These are phyloP conservation scores for Drosophila suzukii DNA, from an alignment of 1,140 invertebrate genomes.

Conservation along the genomic window DNA sequence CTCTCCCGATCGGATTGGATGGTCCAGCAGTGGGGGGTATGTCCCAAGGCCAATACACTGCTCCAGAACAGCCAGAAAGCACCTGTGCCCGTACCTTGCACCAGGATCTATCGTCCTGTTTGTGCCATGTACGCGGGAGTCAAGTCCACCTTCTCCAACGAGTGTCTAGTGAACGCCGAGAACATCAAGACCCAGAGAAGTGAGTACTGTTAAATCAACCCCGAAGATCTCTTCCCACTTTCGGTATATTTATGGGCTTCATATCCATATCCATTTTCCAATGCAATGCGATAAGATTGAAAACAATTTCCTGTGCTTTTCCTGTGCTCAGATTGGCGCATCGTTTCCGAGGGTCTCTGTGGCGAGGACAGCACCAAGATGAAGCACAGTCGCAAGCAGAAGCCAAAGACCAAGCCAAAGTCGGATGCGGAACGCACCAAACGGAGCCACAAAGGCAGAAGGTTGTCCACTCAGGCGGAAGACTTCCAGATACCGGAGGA, in stretches of 20 bases:
- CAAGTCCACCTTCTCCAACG: slow-evolving; percentile 77
- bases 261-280: neutral
- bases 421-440: slow-evolving; percentile 56
- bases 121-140: slow-evolving; percentile 72
- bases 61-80: slow-evolving; percentile 19
- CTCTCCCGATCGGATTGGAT: slow-evolving; percentile 51
- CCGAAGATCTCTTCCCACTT: too few species aligned
- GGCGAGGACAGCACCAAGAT: slow-evolving; percentile 77
- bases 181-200: slow-evolving; percentile 68
- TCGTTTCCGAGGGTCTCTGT: slow-evolving; percentile 71
- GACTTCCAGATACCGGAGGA: slow-evolving; percentile 66
- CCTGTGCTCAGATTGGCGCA: slow-evolving; percentile 67
- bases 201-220: slow-evolving; percentile 8
- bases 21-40: slow-evolving; percentile 51
- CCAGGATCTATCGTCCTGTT: slow-evolving; percentile 70
- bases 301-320: neutral
- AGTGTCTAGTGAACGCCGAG: slow-evolving; percentile 76
- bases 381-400: slow-evolving; percentile 66
- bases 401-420: slow-evolving; percentile 61
- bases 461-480: slow-evolving; percentile 45
- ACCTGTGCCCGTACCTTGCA: slow-evolving; percentile 65
- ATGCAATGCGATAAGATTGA: neutral
- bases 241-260: too few species aligned
- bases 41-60: slow-evolving; percentile 23
- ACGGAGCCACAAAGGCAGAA: slow-evolving; percentile 36